These are phyloP conservation scores for Ctenopoma multispine DNA, from an alignment of 2,797 vertebrate species.

Conservation along the genomic window DNA sequence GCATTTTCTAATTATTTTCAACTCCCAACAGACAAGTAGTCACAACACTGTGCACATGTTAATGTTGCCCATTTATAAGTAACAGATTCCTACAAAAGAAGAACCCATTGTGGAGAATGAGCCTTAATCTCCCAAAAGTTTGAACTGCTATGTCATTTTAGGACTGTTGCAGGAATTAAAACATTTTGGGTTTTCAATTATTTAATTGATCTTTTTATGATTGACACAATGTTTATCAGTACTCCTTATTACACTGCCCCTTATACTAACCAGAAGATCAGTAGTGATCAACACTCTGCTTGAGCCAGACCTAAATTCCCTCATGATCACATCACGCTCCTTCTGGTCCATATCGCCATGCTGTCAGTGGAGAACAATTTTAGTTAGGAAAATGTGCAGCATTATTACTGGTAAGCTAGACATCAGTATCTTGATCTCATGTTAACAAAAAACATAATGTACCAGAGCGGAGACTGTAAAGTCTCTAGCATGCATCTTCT, in stretches of 20 bases:
- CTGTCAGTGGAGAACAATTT: constrained; percentile 69
- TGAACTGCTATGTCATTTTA: constrained; percentile 60
- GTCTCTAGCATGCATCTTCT: constrained; percentile 98
- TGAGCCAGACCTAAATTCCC: constrained; percentile 96
- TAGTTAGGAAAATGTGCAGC: background rate
- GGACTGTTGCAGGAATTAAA: constrained; percentile 59
- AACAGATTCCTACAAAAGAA: constrained; percentile 69
- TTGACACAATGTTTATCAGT: fast-evolving
- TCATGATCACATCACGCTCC: constrained; percentile 98
- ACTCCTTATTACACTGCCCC: fast-evolving
- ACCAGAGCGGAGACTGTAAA: constrained; percentile 99
- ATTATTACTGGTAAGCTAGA: background rate
- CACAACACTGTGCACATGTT: fast-evolving
- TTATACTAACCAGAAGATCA: constrained; percentile 92
- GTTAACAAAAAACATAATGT: constrained; percentile 49
- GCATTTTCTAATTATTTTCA: background rate
- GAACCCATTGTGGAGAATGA: constrained; percentile 87
- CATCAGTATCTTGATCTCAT: background rate
- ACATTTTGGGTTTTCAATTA: constrained; percentile 40
- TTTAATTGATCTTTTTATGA: background rate
- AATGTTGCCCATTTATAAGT: constrained; percentile 79
- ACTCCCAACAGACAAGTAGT: fast-evolving
- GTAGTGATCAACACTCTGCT: constrained; percentile 98
- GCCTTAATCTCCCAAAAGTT: constrained; percentile 86
- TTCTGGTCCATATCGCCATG: constrained; percentile 99